phyloP scores from a whole-genome alignment of 2,888 invertebrate genomes.

The Pycnomerus fuliginosus region DNA sequence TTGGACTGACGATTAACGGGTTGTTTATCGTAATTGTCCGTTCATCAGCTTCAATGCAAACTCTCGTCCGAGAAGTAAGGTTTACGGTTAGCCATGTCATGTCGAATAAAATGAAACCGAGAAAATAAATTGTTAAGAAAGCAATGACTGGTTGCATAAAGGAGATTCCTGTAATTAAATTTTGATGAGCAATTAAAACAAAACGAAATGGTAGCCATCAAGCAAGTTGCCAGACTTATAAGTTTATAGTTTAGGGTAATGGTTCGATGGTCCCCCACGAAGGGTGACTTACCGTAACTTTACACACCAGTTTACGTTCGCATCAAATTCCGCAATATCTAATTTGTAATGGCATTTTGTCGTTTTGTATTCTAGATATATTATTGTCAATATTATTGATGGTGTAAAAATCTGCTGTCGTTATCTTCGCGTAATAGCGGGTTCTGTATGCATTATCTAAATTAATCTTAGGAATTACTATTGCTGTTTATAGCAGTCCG shows the following conservation, averaged over 20 bases:
- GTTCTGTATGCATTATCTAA: conserved; percentile 41
- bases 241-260: conserved; percentile 45
- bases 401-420: no score
- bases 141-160: conserved; percentile 45
- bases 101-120: not conserved
- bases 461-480: conserved; percentile 49
- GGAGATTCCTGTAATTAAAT: conserved; percentile 52
- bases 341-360: conserved; percentile 12
- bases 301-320: conserved; percentile 22
- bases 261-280: conserved; percentile 23
- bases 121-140: conserved; percentile 22
- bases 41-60: no score
- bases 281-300: conserved; percentile 9
- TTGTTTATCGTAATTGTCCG: no score
- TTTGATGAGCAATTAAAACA: conserved; percentile 55
- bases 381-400: no score
- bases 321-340: conserved; percentile 19
- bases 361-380: no score
- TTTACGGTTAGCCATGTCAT: no score
- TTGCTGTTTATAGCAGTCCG: conserved; percentile 43
- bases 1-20: no score
- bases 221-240: conserved; percentile 47
- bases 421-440: conserved; percentile 5
- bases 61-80: no score
- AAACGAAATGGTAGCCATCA: conserved; percentile 52